A percentile compares a stretch with the other conserved stretches of the same genome.
phyloP scores from a whole-genome alignment of 1,140 invertebrate species.

The Brachionus manjavacas region DNA sequence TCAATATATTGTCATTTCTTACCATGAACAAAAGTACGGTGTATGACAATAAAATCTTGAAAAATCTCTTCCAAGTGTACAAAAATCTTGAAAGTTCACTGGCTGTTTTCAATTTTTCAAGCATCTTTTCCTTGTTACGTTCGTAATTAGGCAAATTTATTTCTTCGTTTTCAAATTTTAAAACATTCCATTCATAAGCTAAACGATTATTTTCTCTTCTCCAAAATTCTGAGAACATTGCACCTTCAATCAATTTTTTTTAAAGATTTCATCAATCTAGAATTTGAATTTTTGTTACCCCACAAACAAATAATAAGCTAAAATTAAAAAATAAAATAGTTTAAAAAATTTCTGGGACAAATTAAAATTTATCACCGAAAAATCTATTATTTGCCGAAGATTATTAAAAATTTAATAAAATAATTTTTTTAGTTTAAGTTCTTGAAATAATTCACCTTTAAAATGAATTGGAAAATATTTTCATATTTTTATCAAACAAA shows the following conservation, averaged over 20 bases:
- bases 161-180: slow-evolving; percentile 57
- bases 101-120: slow-evolving; percentile 49
- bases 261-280: not conserved
- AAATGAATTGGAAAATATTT: too few relatives aligned
- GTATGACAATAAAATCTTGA: slow-evolving; percentile 52
- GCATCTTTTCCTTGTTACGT: slow-evolving; percentile 46
- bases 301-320: slow-evolving; percentile 56
- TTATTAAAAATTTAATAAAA: too few relatives aligned
- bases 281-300: slow-evolving; percentile 49
- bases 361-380: too few relatives aligned
- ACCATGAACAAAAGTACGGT: slow-evolving; percentile 55
- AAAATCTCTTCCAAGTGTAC: slow-evolving; percentile 48
- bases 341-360: not conserved
- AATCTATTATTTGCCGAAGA: too few relatives aligned
- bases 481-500: too few relatives aligned
- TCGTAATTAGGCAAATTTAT: slow-evolving; percentile 56
- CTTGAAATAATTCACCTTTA: too few relatives aligned
- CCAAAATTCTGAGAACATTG: slow-evolving; percentile 59
- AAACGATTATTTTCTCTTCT: slow-evolving; percentile 54
- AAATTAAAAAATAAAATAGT: not conserved
- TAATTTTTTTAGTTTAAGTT: too few relatives aligned
- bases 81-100: slow-evolving; percentile 50
- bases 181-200: slow-evolving; percentile 58
- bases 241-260: slow-evolving; percentile 49
- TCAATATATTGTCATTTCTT: not conserved